Percentiles rank a stretch among this genome's conserved stretches.
phyloP scores from a whole-genome alignment of 2,113 vertebrate genomes.

The Takifugu bimaculatus region DNA sequence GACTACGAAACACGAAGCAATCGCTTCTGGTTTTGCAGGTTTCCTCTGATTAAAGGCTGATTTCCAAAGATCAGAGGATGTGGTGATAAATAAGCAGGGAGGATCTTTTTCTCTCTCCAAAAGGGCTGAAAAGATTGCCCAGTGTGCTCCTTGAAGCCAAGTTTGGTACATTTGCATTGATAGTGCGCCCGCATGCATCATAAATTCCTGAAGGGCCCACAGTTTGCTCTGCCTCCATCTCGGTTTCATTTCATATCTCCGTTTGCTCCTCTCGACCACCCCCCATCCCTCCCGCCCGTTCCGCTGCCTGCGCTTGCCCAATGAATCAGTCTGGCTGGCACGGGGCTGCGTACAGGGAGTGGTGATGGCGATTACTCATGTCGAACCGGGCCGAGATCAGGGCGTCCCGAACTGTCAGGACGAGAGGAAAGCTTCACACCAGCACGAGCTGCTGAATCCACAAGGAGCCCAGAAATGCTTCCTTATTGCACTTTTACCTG shows the following conservation, averaged over 20 bases:
- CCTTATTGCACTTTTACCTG: too few species aligned
- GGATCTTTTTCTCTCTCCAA: too few species aligned
- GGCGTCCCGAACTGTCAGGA: constrained; percentile 13
- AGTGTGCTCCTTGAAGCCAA: background rate
- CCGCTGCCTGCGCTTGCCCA: background rate
- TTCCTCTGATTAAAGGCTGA: too few species aligned
- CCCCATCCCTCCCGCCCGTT: background rate
- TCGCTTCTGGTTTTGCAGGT: too few species aligned
- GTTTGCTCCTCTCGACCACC: background rate
- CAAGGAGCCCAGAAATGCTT: too few species aligned
- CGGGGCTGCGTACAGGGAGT: constrained; percentile 35
- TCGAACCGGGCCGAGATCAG: constrained; percentile 46
- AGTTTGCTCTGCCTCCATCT: constrained; percentile 1
- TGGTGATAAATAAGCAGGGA: background rate
- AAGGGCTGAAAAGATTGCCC: background rate
- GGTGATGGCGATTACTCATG: constrained; percentile 46
- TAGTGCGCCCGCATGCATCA: constrained; percentile 2
- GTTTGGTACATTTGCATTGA: constrained; percentile 10
- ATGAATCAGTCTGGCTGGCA: constrained; percentile 51
- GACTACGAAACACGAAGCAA: too few species aligned
- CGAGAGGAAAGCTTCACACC: constrained; percentile 41
- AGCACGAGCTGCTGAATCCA: too few species aligned
- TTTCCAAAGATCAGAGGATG: background rate
- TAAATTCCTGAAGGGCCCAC: constrained; percentile 9
- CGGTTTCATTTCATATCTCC: constrained; percentile 3